Conservation (phyloP, 2,113 vertebrate genomes). For the Melanostigma gelatinosum region DNA sequence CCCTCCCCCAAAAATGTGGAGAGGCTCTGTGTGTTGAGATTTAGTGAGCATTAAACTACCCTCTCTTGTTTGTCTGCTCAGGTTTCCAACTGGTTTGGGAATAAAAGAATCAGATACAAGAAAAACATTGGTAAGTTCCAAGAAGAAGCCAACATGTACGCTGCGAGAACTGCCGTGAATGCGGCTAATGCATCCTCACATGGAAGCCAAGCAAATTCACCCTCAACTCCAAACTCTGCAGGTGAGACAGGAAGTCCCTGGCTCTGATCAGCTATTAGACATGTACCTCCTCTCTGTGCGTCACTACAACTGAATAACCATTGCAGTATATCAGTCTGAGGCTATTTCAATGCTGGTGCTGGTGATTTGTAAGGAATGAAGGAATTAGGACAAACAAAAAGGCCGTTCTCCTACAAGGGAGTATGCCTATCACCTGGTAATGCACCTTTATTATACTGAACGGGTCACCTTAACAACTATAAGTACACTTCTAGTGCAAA, state of each 20-base stretch:
- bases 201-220: conserved; percentile 99
- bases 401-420: conserved; percentile 29
- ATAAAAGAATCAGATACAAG: conserved; percentile 99
- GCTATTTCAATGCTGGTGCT: conserved; percentile 52
- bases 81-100: conserved; percentile 99
- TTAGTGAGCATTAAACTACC: conserved; percentile 44
- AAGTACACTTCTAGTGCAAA: conserved; percentile 10
- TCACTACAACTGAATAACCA: conserved; percentile 36
- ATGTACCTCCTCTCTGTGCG: conserved; percentile 63
- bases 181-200: conserved; percentile 98
- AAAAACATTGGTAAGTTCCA: conserved; percentile 99
- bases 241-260: conserved; percentile 88
- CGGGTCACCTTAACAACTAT: conserved; percentile 24
- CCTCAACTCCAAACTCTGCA: conserved; percentile 99
- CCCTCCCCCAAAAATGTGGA: not conserved
- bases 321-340: conserved; percentile 15
- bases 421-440: conserved; percentile 27
- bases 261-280: conserved; percentile 70
- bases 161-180: conserved; percentile 98
- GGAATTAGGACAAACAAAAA: conserved; percentile 27
- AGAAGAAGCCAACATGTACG: conserved; percentile 99
- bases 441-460: conserved; percentile 38
- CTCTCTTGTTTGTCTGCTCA: conserved; percentile 78
- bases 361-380: conserved; percentile 45
- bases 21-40: conserved; percentile 37